Evolutionary conservation across 35 echinoderm and acorn worm genomes (phyloP).

Genomic region (Acanthaster planci): DNA sequence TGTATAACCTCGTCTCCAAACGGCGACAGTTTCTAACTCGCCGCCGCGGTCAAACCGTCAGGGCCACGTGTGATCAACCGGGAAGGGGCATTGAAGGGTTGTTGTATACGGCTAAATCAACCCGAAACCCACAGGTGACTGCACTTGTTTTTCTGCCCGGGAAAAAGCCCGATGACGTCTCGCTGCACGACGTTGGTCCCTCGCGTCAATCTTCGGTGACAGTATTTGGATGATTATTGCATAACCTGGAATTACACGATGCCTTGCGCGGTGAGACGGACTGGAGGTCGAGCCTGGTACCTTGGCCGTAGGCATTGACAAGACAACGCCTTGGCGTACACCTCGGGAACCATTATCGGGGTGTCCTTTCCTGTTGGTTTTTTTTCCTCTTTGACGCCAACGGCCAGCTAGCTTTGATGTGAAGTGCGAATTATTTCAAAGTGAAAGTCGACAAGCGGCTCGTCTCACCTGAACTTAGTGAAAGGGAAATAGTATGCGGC

Average conservation of each 20-base stretch:
- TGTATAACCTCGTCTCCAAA: no score
- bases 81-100: not conserved
- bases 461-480: not conserved
- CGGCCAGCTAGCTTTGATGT: no score
- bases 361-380: no score
- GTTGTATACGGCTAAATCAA: no score
- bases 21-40: not conserved
- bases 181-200: not conserved
- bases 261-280: not conserved
- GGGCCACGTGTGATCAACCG: not conserved
- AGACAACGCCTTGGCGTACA: no score
- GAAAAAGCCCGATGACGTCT: not conserved
- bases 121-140: not conserved
- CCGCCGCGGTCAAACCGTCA: not conserved
- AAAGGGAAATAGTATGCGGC: slow-evolving; percentile 20
- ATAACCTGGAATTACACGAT: slow-evolving; percentile 19
- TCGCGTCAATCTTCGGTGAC: not conserved
- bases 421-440: no score
- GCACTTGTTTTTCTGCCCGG: not conserved
- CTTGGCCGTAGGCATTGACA: not conserved
- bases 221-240: not conserved
- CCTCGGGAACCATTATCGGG: no score
- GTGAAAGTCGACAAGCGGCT: not conserved
- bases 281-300: slow-evolving; percentile 14
- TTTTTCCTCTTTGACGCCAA: no score